phyloP scores from a whole-genome alignment of 1,140 invertebrate species.

The Dendrolimus kikuchii region DNA sequence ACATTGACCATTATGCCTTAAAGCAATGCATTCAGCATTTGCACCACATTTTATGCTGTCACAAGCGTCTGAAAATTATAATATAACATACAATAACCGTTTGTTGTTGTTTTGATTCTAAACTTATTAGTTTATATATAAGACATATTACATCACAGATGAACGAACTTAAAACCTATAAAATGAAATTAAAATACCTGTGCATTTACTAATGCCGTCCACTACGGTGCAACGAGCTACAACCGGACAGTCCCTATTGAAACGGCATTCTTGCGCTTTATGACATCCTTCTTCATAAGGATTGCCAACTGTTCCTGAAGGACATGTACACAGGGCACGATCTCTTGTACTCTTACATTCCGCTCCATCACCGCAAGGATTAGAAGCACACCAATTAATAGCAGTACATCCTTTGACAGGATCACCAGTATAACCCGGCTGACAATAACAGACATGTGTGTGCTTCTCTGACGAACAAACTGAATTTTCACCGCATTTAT shows the following conservation, averaged over 20 bases:
- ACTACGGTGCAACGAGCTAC: constrained; percentile 81
- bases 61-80: constrained; percentile 77
- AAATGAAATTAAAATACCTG: constrained; percentile 53
- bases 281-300: constrained; percentile 86
- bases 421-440: constrained; percentile 89
- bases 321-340: constrained; percentile 86
- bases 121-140: no score
- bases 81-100: neutral
- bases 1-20: constrained; percentile 82
- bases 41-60: constrained; percentile 81
- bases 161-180: no score
- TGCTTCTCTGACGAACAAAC: constrained; percentile 87
- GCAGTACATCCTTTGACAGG: constrained; percentile 78
- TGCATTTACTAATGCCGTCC: constrained; percentile 82
- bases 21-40: constrained; percentile 86
- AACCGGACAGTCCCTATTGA: constrained; percentile 83
- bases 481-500: constrained; percentile 88
- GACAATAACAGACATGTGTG: constrained; percentile 83
- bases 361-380: constrained; percentile 87
- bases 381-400: constrained; percentile 85
- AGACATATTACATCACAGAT: no score
- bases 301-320: constrained; percentile 84
- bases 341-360: constrained; percentile 87
- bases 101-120: neutral
- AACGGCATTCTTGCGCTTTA: constrained; percentile 82